These are phyloP conservation scores for Junonia oenone DNA, from an alignment of 2,888 invertebrate genomes.

Conservation along the genomic window DNA sequence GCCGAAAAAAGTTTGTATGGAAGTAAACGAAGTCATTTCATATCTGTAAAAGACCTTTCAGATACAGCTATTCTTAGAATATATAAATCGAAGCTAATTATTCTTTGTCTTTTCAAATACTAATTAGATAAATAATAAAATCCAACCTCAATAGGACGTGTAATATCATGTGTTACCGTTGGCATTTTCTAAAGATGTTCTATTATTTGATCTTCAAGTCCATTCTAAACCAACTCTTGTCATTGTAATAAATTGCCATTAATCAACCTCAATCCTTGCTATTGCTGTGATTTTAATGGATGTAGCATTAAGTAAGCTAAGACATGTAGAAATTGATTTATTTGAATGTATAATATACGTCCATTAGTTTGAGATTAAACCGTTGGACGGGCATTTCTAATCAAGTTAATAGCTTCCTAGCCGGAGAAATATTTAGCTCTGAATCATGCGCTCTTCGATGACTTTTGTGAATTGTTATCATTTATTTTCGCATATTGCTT, in stretches of 20 bases:
- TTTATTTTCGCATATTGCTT: conserved; percentile 5
- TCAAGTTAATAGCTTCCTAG: conserved; percentile 18
- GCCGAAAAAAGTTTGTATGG: no score
- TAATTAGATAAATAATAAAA: no score
- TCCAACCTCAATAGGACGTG: no score
- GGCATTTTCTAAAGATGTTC: no score
- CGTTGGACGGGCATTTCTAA: conserved; percentile 24
- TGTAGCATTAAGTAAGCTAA: neutral
- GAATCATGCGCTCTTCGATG: conserved; percentile 11
- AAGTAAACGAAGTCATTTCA: no score
- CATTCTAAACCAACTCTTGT: neutral
- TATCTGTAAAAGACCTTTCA: no score
- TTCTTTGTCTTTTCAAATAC: no score
- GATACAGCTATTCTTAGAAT: no score
- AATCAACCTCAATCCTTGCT: neutral
- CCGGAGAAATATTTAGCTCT: conserved; percentile 8
- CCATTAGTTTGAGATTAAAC: conserved; percentile 4
- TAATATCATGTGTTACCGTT: no score
- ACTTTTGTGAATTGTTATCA: conserved; percentile 15
- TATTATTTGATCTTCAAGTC: neutral
- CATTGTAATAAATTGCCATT: neutral
- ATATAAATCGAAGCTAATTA: no score
- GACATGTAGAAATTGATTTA: conserved; percentile 3
- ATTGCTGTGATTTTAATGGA: neutral
- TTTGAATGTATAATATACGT: conserved; percentile 9